phyloP scores from a whole-genome alignment of 2,113 vertebrate genomes.

The Microcebus griseorufus region DNA sequence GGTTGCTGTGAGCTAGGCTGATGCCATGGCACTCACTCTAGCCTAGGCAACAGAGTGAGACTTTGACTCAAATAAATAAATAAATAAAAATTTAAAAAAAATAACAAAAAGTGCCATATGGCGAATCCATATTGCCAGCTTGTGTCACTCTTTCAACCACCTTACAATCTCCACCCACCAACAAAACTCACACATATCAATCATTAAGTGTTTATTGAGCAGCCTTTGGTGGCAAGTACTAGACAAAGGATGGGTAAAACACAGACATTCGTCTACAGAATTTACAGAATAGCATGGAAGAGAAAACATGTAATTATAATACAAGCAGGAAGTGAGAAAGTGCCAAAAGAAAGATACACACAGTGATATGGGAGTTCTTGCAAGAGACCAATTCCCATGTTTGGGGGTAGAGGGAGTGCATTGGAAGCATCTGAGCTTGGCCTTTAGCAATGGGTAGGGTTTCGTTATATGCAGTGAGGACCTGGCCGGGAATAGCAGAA shows the following conservation, averaged over 20 bases:
- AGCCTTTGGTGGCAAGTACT: neutral
- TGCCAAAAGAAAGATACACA: neutral
- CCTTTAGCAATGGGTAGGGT: neutral
- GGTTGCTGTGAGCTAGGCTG: no score
- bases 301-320: neutral
- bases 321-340: neutral
- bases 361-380: neutral
- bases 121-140: neutral
- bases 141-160: neutral
- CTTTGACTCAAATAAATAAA: no score
- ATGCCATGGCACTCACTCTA: no score
- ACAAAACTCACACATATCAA: rapidly evolving
- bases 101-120: neutral
- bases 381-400: neutral
- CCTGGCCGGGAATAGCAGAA: neutral
- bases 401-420: no score
- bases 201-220: neutral
- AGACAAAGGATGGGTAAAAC: neutral
- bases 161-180: neutral
- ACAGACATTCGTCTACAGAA: neutral
- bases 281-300: neutral
- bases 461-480: neutral
- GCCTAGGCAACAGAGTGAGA: no score
- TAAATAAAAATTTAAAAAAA: no score
- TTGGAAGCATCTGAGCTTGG: neutral